Evolutionary conservation across 2,888 invertebrate genomes (phyloP).

Genomic region (Chouioia cunea): DNA sequence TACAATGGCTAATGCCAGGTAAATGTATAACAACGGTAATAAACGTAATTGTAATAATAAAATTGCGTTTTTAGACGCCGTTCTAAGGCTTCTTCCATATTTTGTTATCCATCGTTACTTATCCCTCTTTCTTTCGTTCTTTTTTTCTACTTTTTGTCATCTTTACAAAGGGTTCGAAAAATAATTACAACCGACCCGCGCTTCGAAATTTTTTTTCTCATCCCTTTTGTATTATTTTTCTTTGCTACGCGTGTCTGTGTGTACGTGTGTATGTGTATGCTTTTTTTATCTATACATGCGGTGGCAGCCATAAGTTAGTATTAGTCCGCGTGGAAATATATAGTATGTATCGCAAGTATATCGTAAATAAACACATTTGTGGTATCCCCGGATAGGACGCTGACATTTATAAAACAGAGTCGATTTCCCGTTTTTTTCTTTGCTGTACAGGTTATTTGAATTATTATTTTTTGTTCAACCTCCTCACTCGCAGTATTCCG

Average conservation of each 20-base stretch:
- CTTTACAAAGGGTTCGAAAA: constrained; percentile 37
- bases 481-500: constrained; percentile 24
- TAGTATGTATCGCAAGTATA: constrained; percentile 26
- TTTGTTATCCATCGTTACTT: no score
- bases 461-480: constrained; percentile 30
- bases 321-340: constrained; percentile 45
- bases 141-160: no score
- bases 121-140: no score
- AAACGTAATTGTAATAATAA: constrained; percentile 28
- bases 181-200: constrained; percentile 35
- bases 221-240: constrained; percentile 24
- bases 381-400: constrained; percentile 46
- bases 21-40: no score
- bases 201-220: constrained; percentile 1
- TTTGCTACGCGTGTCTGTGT: constrained; percentile 18
- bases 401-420: constrained; percentile 51
- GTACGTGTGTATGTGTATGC: constrained; percentile 13
- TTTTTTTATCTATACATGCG: constrained; percentile 38
- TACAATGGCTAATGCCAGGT: constrained; percentile 33
- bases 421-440: constrained; percentile 38
- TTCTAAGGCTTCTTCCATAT: constrained; percentile 29
- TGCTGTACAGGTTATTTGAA: constrained; percentile 33
- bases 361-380: constrained; percentile 49
- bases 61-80: constrained; percentile 42
- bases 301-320: constrained; percentile 48